Evolutionary conservation across 1,140 invertebrate genomes (phyloP).

Genomic region (Pseudoatta argentina): DNA sequence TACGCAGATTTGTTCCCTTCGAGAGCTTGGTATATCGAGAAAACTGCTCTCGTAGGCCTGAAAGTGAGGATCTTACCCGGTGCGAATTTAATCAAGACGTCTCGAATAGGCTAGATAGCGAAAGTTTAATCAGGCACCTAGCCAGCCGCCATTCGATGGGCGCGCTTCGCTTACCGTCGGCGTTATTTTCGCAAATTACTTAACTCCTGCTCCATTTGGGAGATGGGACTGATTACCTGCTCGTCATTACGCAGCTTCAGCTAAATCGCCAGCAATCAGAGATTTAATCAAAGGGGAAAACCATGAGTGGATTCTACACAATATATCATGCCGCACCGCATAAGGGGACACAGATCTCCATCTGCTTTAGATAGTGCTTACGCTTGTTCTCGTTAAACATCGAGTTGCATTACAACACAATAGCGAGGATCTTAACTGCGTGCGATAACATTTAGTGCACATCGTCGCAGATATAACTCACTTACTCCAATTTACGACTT

Average conservation of each 20-base stretch:
- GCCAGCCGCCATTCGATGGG: slow-evolving; percentile 19
- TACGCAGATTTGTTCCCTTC: slow-evolving; percentile 33
- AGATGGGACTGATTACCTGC: slow-evolving; percentile 51
- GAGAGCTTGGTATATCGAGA: slow-evolving; percentile 24
- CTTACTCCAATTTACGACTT: slow-evolving; percentile 29
- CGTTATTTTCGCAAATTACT: slow-evolving; percentile 59
- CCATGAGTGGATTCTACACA: slow-evolving; percentile 62
- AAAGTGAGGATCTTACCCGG: slow-evolving; percentile 20
- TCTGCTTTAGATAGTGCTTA: slow-evolving; percentile 49
- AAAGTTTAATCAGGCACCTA: slow-evolving; percentile 66
- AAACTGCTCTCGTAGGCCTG: slow-evolving; percentile 1
- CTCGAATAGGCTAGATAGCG: slow-evolving; percentile 12
- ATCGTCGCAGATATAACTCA: slow-evolving; percentile 5
- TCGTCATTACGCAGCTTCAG: slow-evolving; percentile 62
- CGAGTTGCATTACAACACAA: slow-evolving; percentile 35
- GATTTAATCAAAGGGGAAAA: slow-evolving; percentile 76
- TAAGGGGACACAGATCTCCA: slow-evolving; percentile 58
- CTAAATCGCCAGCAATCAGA: slow-evolving; percentile 76
- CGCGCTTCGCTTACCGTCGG: not conserved
- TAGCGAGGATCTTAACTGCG: slow-evolving; percentile 37
- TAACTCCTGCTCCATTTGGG: not conserved
- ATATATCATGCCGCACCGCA: slow-evolving; percentile 75
- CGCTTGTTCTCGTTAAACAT: slow-evolving; percentile 48
- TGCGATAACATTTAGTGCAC: slow-evolving; percentile 33
- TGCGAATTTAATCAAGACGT: slow-evolving; percentile 31